phyloP scores from a whole-genome alignment of 2,888 invertebrate genomes.

The Labia minor region DNA sequence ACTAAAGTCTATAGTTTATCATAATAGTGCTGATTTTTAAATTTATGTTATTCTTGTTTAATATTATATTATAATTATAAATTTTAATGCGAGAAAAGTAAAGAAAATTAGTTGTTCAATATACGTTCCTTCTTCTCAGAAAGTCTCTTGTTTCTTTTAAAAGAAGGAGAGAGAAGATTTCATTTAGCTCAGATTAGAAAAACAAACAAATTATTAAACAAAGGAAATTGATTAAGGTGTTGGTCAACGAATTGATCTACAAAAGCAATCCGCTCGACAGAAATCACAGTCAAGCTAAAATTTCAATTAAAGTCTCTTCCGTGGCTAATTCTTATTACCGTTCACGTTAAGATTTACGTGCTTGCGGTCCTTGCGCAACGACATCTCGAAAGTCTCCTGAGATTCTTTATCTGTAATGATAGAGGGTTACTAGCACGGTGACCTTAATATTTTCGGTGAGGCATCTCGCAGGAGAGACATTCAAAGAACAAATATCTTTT shows the following conservation, averaged over 20 bases:
- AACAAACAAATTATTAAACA: too few relatives aligned
- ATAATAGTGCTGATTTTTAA: not conserved
- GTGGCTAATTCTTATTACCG: conserved; percentile 19
- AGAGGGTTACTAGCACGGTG: conserved; percentile 16
- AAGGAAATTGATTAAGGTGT: too few relatives aligned
- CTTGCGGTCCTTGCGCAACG: conserved; percentile 27
- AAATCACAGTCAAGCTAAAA: too few relatives aligned
- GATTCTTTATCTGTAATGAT: conserved; percentile 26
- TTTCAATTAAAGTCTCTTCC: not conserved
- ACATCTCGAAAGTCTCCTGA: conserved; percentile 22
- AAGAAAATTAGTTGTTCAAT: not conserved
- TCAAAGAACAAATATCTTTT: too few relatives aligned
- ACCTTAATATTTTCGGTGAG: too few relatives aligned
- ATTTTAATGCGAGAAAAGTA: not conserved
- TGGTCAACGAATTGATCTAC: too few relatives aligned
- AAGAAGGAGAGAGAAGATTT: not conserved
- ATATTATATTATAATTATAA: not conserved
- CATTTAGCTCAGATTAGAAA: too few relatives aligned
- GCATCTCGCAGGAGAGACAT: too few relatives aligned
- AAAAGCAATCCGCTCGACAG: not conserved
- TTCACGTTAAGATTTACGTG: conserved; percentile 24
- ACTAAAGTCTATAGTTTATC: not conserved
- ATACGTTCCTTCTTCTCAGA: not conserved
- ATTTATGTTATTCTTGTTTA: not conserved
- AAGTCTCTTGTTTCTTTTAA: not conserved